Evolutionary conservation across 1,140 invertebrate genomes (phyloP).

Genomic region (Asbolus verrucosus): DNA sequence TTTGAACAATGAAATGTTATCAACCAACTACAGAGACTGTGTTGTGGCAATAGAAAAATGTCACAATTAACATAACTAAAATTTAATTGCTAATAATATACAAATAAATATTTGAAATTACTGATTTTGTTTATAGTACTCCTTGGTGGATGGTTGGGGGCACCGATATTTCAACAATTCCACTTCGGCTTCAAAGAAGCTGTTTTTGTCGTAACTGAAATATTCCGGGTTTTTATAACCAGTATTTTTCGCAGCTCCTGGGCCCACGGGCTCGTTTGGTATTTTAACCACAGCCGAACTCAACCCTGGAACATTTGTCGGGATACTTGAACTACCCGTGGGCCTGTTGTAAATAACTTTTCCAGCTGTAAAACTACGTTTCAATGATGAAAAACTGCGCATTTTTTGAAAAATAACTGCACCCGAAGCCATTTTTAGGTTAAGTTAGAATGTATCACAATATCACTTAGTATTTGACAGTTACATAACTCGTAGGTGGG

Average conservation of each 20-base stretch:
- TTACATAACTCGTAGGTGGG: too few species aligned
- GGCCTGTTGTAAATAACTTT: slow-evolving; percentile 60
- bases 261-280: slow-evolving; percentile 73
- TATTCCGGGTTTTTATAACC: slow-evolving; percentile 91
- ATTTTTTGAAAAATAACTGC: slow-evolving; percentile 23
- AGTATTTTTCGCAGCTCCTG: slow-evolving; percentile 76
- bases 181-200: slow-evolving; percentile 86
- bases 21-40: slow-evolving; percentile 47
- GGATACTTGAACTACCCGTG: background rate
- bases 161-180: slow-evolving; percentile 84
- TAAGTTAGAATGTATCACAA: background rate
- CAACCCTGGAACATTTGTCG: slow-evolving; percentile 72
- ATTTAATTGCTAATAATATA: slow-evolving; percentile 31
- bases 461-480: background rate
- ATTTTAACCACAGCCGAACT: slow-evolving; percentile 72
- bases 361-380: slow-evolving; percentile 54
- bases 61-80: background rate
- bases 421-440: slow-evolving; percentile 24
- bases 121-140: slow-evolving; percentile 45
- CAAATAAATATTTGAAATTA: slow-evolving; percentile 46
- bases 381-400: slow-evolving; percentile 54
- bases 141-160: slow-evolving; percentile 73
- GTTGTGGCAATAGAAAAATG: slow-evolving; percentile 47
- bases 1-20: slow-evolving; percentile 56
- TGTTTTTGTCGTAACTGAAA: slow-evolving; percentile 82